Conservation (phyloP, 2,888 invertebrate species). For the Xestobium rufovillosum region DNA sequence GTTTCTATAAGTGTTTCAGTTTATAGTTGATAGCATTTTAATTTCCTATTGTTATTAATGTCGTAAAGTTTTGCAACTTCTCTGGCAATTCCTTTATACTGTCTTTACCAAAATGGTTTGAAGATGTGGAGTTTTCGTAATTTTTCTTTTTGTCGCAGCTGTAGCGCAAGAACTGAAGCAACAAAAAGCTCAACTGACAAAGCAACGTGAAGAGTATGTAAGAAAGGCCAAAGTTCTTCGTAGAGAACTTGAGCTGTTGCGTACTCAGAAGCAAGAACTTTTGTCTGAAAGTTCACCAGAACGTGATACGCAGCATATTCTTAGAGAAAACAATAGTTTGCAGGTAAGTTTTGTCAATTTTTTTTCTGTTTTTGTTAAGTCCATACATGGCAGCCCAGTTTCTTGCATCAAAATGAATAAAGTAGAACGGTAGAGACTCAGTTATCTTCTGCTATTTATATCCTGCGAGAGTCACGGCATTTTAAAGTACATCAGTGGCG, state of each 20-base stretch:
- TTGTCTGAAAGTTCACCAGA: slow-evolving; percentile 62
- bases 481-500: too few relatives aligned
- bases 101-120: too few relatives aligned
- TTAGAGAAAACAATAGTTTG: slow-evolving; percentile 75
- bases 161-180: slow-evolving; percentile 76
- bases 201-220: slow-evolving; percentile 75
- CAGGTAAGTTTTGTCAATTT: slow-evolving; percentile 58
- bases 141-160: slow-evolving; percentile 49
- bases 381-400: too few relatives aligned
- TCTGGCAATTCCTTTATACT: too few relatives aligned
- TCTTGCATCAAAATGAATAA: too few relatives aligned
- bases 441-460: too few relatives aligned
- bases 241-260: slow-evolving; percentile 69
- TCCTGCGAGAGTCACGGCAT: too few relatives aligned
- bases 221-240: slow-evolving; percentile 66
- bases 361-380: too few relatives aligned
- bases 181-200: slow-evolving; percentile 70
- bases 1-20: neutral
- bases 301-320: slow-evolving; percentile 64
- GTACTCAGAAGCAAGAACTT: slow-evolving; percentile 71
- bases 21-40: neutral
- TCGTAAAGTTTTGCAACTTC: too few relatives aligned
- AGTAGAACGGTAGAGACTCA: too few relatives aligned
- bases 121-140: too few relatives aligned
- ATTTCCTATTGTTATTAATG: neutral